Base-by-base conservation (phyloP, 1,140 invertebrate genomes). In the Conus betulinus region DNA sequence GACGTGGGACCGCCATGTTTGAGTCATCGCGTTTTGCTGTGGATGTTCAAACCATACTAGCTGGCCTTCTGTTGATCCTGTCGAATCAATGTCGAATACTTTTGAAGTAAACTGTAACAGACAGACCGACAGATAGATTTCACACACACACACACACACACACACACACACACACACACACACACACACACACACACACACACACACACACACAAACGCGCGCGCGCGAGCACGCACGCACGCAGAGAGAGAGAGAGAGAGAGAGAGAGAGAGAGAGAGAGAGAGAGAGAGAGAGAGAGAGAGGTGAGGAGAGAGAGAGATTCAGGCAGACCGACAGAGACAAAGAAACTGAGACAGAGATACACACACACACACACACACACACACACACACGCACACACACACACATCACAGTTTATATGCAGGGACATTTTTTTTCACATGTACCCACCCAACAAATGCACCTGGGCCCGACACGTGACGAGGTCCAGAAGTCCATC, bases 401-500 rank as follows among this genome's bases (percentile, higher is more conserved):
- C 55, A 60, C 57, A 60, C 57, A 60, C 57, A 60, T 39, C 57
- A 60, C 57, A 39, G 39, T 39, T 1, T 39, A 39, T 39, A 39
- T 3, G 39, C 39, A 39, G 39, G 39, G 39, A 39, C 39, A 39
- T 39, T 39, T 39, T 39, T 39, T 39, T 39, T 39, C 39, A 39
- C 39, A 39, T 39, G 39, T 5, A 20, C 52, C 51, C n/a, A 83
- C 81, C 81, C 11, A 83, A 55, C 11, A 83, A 23, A 23, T 83
- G 81, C 10, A 5, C 55, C 23, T 23, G 83, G 6, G 93, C 92
- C 57, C 95, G 89, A 63, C 95, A 95, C 8, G 95, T 95, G 15
- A 96, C 89, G 11, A 94, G 93, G 88, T 96, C 95, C 52, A 95
- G 85, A 74, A 94, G 92, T 0, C 95, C 95, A 88, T 96, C 95